Percentiles rank a stretch among this genome's conserved stretches.
phyloP scores from a whole-genome alignment of 1,140 invertebrate species.

The Pogonus chalceus region DNA sequence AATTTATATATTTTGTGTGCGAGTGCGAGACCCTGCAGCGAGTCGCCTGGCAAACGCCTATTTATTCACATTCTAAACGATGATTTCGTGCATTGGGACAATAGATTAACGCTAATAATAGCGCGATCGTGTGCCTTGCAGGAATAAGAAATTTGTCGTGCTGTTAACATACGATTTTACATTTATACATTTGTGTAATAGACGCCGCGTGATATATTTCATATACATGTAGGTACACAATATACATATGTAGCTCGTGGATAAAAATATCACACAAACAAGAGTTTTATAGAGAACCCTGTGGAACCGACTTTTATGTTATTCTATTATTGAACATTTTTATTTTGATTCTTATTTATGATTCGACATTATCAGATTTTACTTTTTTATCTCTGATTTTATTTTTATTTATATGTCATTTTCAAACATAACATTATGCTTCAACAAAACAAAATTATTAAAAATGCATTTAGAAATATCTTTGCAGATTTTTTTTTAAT shows the following conservation, averaged over 20 bases:
- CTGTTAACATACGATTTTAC: not conserved
- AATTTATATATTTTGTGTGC: constrained; percentile 3
- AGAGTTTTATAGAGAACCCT: no score
- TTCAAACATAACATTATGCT: no score
- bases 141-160: constrained; percentile 5
- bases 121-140: not conserved
- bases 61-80: not conserved
- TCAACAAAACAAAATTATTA: no score
- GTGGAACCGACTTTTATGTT: no score
- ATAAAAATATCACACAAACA: no score
- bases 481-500: no score
- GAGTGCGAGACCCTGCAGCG: not conserved
- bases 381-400: no score
- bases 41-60: not conserved
- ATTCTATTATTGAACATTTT: no score
- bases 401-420: no score
- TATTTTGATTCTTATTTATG: no score
- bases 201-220: not conserved
- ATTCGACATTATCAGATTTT: no score
- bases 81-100: constrained; percentile 2
- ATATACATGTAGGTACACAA: not conserved
- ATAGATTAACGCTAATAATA: constrained; percentile 1
- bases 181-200: not conserved
- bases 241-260: not conserved
- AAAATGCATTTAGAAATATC: no score